Evolutionary conservation across 1,140 invertebrate genomes (phyloP), one percentile per base, ranked within the genome.

Genomic region (Colletes gigas): DNA sequence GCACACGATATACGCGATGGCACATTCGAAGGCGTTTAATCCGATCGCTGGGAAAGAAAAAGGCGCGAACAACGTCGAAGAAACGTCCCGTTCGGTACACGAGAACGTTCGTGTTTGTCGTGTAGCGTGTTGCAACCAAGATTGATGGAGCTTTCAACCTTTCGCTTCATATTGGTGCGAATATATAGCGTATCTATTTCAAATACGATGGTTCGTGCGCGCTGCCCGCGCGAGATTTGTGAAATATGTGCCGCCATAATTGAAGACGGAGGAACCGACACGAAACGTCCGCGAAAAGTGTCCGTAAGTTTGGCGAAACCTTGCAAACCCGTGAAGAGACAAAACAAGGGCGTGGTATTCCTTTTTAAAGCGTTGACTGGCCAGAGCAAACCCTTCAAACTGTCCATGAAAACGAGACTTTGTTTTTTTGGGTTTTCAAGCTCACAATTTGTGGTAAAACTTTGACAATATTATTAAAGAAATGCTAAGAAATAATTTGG

Each of bases 71-170:
- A 74, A 65, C 30, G 60, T n/a, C 9, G 47, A 50, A 74, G 60
- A 30, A 63, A 54, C 60, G 69, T n/a, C 21, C 15, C 15, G 21
- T 14, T 21, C 60, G 30, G 30, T 30, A 63, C n/a, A 41, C 47
- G 41, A n/a, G 55, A 55, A 74, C 50, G 50, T 52, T 65, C 60
- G 44, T 63, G 62, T 55, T 74, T 62, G 50, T 74, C 72, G n/a
- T 74, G 39, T 55, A 50, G 62, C 60, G 60, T 65, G 72, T 65
- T 30, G 30, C 17, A 44, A 17, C 30, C 17, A 74, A 74, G 60
- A 74, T 74, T 65, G 60, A 74, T 74, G 62, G 60, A 74, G 19
- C 60, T 74, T 74, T 74, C 62, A 74, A 74, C 50, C 60, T 65
- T 74, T 65, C 72, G 62, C 62, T 52, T 63, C 55, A 65, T 65